These are phyloP conservation scores for Drosophila tani DNA, from an alignment of 1,140 invertebrate species.

Conservation along the genomic window DNA sequence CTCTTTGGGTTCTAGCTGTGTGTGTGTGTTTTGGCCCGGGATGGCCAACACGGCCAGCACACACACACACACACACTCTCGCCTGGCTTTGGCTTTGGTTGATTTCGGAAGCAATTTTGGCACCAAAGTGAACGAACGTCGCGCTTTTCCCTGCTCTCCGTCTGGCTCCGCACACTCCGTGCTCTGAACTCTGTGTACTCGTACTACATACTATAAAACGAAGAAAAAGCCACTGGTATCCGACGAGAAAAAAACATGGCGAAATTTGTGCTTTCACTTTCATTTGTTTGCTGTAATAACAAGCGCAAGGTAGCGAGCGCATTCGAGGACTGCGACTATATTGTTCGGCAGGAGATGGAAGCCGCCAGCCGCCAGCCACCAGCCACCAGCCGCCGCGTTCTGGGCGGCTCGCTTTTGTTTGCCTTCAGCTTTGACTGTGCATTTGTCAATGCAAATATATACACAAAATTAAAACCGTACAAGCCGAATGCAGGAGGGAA, in stretches of 20 bases:
- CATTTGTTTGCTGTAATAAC: constrained; percentile 83
- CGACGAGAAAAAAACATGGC: constrained; percentile 62
- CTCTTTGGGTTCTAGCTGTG: constrained; percentile 68
- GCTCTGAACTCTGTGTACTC: constrained; percentile 13
- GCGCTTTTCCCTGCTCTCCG: constrained; percentile 45
- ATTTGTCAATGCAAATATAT: constrained; percentile 65
- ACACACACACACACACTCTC: constrained; percentile 50
- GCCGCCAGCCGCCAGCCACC: neutral
- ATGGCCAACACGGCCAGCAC: constrained; percentile 66
- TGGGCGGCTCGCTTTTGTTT: constrained; percentile 37
- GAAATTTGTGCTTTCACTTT: constrained; percentile 82
- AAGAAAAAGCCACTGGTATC: constrained; percentile 21
- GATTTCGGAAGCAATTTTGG: constrained; percentile 83
- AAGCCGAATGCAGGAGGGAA: constrained; percentile 5
- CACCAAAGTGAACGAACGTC: constrained; percentile 73
- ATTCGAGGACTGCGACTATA: constrained; percentile 71
- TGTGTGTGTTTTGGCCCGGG: constrained; percentile 25
- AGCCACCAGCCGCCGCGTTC: constrained; percentile 10
- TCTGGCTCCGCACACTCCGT: constrained; percentile 6
- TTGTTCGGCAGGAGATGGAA: constrained; percentile 48
- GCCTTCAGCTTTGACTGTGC: constrained; percentile 62
- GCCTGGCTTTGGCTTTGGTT: constrained; percentile 58
- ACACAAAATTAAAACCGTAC: constrained; percentile 40
- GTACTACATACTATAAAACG: constrained; percentile 20
- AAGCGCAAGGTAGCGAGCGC: constrained; percentile 69